A percentile compares a stretch with the other conserved stretches of the same genome.
Conservation (phyloP, 2,888 invertebrate genomes). For the Limenitis arthemis region DNA sequence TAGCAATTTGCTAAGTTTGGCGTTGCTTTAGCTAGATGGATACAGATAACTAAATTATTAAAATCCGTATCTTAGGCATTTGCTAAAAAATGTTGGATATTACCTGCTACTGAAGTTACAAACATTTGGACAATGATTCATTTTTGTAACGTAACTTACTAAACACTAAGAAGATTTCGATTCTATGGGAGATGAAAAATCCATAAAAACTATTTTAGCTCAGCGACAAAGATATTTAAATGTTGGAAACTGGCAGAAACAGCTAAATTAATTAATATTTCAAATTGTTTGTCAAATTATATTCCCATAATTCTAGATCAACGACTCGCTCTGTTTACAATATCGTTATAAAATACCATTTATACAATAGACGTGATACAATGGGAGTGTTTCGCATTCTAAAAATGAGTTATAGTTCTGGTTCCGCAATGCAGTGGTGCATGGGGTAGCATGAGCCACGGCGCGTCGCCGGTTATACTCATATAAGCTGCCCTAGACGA, state of each 20-base stretch:
- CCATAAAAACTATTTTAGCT: not conserved
- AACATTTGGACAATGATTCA: no score
- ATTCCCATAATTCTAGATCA: conserved; percentile 28
- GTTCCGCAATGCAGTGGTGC: conserved; percentile 67
- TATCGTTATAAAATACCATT: conserved; percentile 48
- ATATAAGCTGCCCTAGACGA: conserved; percentile 9
- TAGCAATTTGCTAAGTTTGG: no score
- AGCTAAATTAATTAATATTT: conserved; percentile 7
- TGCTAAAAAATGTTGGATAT: no score
- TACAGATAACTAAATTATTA: no score
- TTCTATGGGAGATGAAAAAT: no score
- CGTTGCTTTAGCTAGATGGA: no score
- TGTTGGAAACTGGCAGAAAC: not conserved
- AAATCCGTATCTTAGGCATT: no score
- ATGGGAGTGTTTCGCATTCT: conserved; percentile 55
- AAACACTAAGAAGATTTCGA: no score
- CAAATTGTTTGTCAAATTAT: conserved; percentile 9
- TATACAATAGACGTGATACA: conserved; percentile 53
- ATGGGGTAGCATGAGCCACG: conserved; percentile 45
- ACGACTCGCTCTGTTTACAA: conserved; percentile 45
- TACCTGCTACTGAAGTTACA: no score
- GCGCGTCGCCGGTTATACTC: conserved; percentile 14
- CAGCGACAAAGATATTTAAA: not conserved
- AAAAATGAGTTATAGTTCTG: conserved; percentile 63
- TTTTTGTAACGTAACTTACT: no score